Evolutionary conservation across 1,140 invertebrate species (phyloP).

Genomic region (Matsumurasca onukii): DNA sequence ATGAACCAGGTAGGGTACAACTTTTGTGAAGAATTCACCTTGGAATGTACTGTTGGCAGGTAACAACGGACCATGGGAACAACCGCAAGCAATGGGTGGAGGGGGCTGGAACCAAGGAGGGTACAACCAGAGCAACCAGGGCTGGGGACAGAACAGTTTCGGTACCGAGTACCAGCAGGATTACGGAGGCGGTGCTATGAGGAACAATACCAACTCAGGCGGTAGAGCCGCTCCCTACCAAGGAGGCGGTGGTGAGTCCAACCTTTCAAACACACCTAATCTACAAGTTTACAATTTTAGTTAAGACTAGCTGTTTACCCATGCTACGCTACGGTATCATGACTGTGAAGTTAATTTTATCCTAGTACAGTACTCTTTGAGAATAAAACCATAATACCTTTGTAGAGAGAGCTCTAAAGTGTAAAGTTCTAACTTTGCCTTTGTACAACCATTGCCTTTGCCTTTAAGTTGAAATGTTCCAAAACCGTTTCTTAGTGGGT

Average conservation of each 20-base stretch:
- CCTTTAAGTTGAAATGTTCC: too few species aligned
- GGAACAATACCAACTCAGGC: slow-evolving; percentile 63
- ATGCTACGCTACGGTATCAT: too few species aligned
- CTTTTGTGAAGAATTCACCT: too few species aligned
- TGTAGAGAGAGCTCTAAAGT: too few species aligned
- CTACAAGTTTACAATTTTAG: background rate
- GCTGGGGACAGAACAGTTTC: slow-evolving; percentile 48
- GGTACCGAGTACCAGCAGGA: slow-evolving; percentile 74
- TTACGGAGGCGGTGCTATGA: slow-evolving; percentile 67
- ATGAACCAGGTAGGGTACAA: too few species aligned
- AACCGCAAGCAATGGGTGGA: background rate
- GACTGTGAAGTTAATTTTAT: too few species aligned
- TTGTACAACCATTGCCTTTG: background rate
- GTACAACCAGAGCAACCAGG: background rate
- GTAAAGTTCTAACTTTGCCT: too few species aligned
- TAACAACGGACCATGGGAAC: background rate
- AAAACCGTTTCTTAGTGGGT: background rate
- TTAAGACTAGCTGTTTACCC: too few species aligned
- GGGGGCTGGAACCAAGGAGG: slow-evolving; percentile 1
- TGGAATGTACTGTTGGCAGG: too few species aligned
- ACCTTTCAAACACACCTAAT: background rate
- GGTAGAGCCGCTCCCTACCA: slow-evolving; percentile 65
- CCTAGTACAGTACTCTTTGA: too few species aligned
- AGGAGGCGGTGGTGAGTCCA: slow-evolving; percentile 38
- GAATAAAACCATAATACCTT: too few species aligned